These are phyloP conservation scores for Eueremaeus valkanovi DNA, from an alignment of 2,888 invertebrate species.

Conservation along the genomic window DNA sequence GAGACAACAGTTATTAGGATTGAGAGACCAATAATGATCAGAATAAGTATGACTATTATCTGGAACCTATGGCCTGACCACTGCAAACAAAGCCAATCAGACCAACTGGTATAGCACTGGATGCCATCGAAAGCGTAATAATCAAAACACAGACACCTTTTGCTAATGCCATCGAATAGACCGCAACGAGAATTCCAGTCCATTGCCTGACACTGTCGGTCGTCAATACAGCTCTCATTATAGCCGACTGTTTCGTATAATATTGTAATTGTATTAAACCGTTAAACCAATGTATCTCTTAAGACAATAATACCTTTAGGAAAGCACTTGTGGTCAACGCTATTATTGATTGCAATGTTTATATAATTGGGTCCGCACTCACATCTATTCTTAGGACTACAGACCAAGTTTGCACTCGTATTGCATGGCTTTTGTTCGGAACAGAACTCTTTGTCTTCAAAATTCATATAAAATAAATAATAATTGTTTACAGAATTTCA, in stretches of 20 bases:
- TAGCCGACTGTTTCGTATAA: neutral
- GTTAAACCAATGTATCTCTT: neutral
- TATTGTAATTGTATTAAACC: constrained; percentile 10
- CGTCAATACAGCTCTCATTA: constrained; percentile 27
- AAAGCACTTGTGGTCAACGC: constrained; percentile 3
- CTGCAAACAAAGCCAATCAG: neutral
- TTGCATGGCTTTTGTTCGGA: neutral
- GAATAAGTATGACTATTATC: constrained; percentile 4
- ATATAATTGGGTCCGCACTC: neutral
- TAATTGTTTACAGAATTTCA: neutral
- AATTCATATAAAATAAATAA: neutral
- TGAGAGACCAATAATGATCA: neutral
- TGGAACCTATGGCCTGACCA: neutral
- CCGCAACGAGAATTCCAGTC: neutral
- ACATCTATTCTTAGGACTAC: neutral
- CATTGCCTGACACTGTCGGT: neutral
- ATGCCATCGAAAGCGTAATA: neutral
- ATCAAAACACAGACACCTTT: constrained; percentile 23
- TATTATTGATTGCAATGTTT: neutral
- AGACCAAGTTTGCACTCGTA: neutral
- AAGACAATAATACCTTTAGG: neutral
- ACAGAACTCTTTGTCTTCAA: neutral
- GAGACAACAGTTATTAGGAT: constrained; percentile 5
- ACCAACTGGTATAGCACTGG: constrained; percentile 14
- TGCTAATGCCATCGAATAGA: neutral